Evolutionary conservation across 2,797 vertebrate genomes (phyloP).

Genomic region (Hoplostethus mediterraneus): DNA sequence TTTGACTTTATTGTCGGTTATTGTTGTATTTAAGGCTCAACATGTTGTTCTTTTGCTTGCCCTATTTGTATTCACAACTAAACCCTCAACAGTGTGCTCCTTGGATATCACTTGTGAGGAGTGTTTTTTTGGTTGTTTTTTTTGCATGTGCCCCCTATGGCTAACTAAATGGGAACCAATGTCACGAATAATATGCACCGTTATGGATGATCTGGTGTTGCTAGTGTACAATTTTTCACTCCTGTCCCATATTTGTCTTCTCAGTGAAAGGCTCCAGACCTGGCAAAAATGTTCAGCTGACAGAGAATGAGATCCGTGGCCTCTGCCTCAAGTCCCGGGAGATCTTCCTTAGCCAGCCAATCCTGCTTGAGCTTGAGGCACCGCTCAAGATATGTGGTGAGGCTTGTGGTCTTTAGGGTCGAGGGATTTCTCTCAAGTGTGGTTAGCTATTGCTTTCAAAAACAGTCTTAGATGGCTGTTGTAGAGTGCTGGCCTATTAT

Average conservation of each 20-base stretch:
- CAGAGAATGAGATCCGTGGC: slow-evolving; percentile 88
- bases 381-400: slow-evolving; percentile 89
- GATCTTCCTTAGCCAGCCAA: slow-evolving; percentile 90
- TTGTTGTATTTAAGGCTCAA: background rate
- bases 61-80: no score
- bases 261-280: slow-evolving; percentile 88
- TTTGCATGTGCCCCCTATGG: no score
- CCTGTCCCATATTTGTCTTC: slow-evolving; percentile 2
- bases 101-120: no score
- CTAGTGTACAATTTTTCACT: slow-evolving; percentile 1
- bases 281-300: slow-evolving; percentile 88
- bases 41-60: background rate
- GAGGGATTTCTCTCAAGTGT: slow-evolving; percentile 37
- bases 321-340: slow-evolving; percentile 89
- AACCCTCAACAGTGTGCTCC: no score
- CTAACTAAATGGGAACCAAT: no score
- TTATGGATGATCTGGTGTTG: background rate
- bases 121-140: no score
- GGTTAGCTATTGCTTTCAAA: slow-evolving; percentile 32
- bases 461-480: slow-evolving; percentile 30
- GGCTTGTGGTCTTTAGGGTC: slow-evolving; percentile 60
- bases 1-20: no score
- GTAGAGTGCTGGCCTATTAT: slow-evolving; percentile 5
- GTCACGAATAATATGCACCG: background rate
- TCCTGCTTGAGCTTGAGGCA: slow-evolving; percentile 87